Conservation (phyloP, 2,113 vertebrate species). For the Sinosuthora webbiana region DNA sequence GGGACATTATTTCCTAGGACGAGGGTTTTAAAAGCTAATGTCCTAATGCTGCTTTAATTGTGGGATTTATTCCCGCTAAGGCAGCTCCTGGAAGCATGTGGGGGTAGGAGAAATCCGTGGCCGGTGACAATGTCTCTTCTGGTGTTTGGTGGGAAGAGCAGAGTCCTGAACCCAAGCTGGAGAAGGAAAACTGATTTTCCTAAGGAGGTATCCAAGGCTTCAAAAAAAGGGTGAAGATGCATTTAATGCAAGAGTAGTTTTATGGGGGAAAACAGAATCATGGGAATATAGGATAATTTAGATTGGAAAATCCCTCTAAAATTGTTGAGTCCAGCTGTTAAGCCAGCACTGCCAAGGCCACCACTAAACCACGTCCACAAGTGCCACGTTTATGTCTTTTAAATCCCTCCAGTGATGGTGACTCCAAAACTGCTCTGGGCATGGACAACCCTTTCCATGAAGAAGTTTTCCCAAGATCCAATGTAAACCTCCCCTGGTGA, state of each 20-base stretch:
- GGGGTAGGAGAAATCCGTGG: not conserved
- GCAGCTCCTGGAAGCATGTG: not conserved
- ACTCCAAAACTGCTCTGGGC: not conserved
- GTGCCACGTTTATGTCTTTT: accelerated
- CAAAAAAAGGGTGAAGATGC: not conserved
- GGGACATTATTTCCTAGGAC: constrained; percentile 33
- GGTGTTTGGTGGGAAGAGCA: not conserved
- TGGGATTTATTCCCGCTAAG: constrained; percentile 31
- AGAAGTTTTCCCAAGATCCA: accelerated
- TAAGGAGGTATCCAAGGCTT: not conserved
- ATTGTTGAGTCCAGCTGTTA: not conserved
- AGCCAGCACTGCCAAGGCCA: not conserved
- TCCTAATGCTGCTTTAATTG: constrained; percentile 63
- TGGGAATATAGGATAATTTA: not conserved
- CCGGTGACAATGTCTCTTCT: accelerated
- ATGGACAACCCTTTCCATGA: not conserved
- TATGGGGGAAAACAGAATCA: not conserved
- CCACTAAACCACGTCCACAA: not conserved
- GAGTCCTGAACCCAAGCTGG: not conserved
- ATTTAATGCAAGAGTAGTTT: not conserved
- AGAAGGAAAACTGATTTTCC: not conserved
- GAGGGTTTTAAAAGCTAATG: constrained; percentile 58
- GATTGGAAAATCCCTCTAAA: not conserved
- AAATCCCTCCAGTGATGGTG: not conserved
- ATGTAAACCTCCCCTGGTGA: not conserved